Evolutionary conservation across 2,888 invertebrate genomes (phyloP), one percentile per base, ranked within the genome.

Genomic region (Nebria salina): DNA sequence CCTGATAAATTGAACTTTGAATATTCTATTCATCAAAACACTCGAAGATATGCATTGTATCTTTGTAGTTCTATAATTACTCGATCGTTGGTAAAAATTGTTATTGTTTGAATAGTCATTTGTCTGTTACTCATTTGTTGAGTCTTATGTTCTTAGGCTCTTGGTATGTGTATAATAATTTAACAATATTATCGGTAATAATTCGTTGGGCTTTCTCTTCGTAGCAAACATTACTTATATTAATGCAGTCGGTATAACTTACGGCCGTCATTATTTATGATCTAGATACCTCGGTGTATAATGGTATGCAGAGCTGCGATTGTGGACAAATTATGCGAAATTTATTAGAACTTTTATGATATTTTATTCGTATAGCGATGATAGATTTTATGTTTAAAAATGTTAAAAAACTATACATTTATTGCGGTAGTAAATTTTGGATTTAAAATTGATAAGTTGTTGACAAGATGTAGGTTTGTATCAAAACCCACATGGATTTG

Each of bases 171-270:
- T 9, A 34, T 70, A 70, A 54, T 54, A 54, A 3, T 54, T 54
- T 34, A 70, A 70, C 70, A 70, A 70, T 70, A 34, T 70, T 25
- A 70, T 70, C 20, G 20, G 66, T 66, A 66, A 70, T n/a, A 34
- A 13, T 20, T 70, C 11, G 9, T 20, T 34, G 70, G 2, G 70
- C 70, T 11, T 34, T 26, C 70, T 20, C 70, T 54, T 54, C 54
- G 54, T 54, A 54, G 54, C 54, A 7, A 3, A 70, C 70, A 70
- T 70, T 70, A 70, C 25, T 70, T 70, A 70, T 70, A 70, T 26
- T 70, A 70, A 70, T 70, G 70, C 25, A 9, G 70, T 26, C 25
- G 70, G 25, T 70, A 34, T 70, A 70, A 20, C 70, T 26, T 34
- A 54, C 54, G 54, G 54, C 54, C 4, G 54, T 26, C 15, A 20